phyloP scores from a whole-genome alignment of 2,113 vertebrate genomes.

The Carassius auratus region DNA sequence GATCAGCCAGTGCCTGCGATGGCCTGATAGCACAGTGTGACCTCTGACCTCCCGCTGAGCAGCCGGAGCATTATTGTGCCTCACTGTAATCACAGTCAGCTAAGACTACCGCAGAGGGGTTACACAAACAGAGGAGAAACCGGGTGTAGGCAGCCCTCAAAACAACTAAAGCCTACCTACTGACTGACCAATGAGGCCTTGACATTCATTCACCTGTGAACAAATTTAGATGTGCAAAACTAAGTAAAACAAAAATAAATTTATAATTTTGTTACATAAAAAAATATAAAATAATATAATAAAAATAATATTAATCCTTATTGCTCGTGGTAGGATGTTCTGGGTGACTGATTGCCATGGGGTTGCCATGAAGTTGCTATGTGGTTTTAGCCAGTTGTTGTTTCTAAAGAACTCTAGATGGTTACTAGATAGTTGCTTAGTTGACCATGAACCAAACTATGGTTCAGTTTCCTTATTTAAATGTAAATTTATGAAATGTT shows the following conservation, averaged over 20 bases:
- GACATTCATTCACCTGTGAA: not conserved
- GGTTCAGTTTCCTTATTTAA: not conserved
- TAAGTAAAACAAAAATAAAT: not conserved
- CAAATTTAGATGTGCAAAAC: not conserved
- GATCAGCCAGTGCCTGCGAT: conserved; percentile 52
- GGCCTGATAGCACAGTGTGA: conserved; percentile 56
- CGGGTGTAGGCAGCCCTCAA: not conserved
- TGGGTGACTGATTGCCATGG: no score
- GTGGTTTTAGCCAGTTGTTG: no score
- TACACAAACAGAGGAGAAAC: conserved; percentile 24
- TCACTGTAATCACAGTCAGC: conserved; percentile 44
- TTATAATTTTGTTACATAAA: no score
- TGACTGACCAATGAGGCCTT: not conserved
- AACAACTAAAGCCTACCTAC: conserved; percentile 4
- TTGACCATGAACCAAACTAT: not conserved
- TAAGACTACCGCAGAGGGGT: conserved; percentile 12
- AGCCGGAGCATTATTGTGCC: conserved; percentile 32
- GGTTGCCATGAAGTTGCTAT: no score
- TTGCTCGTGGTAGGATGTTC: no score
- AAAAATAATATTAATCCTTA: no score
- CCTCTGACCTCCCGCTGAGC: conserved; percentile 51
- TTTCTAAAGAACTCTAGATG: not conserved
- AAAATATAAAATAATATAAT: no score
- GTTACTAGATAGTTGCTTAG: not conserved
- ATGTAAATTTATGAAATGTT: not conserved